phyloP scores from a whole-genome alignment of 2,888 invertebrate genomes.

The Odontocolon sp. region DNA sequence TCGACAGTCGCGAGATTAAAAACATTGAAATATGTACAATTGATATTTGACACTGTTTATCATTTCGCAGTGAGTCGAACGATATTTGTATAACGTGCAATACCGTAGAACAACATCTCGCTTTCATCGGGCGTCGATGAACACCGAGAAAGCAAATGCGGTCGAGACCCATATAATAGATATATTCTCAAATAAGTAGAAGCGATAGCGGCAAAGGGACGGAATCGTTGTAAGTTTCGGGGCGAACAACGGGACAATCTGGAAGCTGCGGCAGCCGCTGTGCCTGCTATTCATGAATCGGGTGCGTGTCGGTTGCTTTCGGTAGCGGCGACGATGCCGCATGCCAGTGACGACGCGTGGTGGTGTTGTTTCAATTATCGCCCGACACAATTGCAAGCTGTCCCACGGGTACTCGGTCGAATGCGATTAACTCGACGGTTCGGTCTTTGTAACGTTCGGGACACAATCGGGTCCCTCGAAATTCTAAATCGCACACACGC shows the following conservation, averaged over 20 bases:
- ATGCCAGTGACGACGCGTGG: conserved; percentile 54
- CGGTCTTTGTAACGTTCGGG: conserved; percentile 66
- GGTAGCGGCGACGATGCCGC: conserved; percentile 7
- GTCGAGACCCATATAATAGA: too few relatives aligned
- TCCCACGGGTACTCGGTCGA: conserved; percentile 64
- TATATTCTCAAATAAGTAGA: too few relatives aligned
- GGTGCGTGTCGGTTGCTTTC: conserved; percentile 47
- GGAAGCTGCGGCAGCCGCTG: too few relatives aligned
- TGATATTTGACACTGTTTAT: too few relatives aligned
- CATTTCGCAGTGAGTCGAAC: too few relatives aligned
- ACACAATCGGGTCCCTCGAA: conserved; percentile 70
- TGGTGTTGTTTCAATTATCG: conserved; percentile 71
- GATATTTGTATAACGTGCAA: too few relatives aligned
- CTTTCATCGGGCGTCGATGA: too few relatives aligned
- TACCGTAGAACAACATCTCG: too few relatives aligned
- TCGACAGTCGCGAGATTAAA: not conserved
- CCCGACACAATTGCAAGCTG: conserved; percentile 67
- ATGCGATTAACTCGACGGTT: conserved; percentile 72
- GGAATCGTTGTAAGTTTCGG: too few relatives aligned
- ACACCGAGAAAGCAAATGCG: too few relatives aligned
- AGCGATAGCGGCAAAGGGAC: too few relatives aligned
- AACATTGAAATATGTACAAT: not conserved
- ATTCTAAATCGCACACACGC: conserved; percentile 58
- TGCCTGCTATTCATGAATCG: not conserved
- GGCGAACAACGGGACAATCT: too few relatives aligned